These are phyloP conservation scores for Oeneis ivallda DNA, from an alignment of 2,888 invertebrate genomes.

Conservation along the genomic window DNA sequence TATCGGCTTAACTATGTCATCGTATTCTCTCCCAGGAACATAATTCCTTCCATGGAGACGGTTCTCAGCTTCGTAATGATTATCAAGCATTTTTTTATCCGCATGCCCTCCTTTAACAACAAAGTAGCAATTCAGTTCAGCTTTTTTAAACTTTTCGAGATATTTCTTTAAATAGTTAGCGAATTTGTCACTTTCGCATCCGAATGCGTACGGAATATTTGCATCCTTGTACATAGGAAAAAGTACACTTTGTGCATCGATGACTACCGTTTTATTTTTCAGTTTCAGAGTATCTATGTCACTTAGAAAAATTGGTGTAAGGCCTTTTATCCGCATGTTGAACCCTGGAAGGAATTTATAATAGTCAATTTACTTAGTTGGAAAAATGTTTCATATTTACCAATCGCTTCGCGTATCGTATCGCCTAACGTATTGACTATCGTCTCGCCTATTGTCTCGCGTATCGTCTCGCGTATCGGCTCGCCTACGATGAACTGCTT, in stretches of 20 bases:
- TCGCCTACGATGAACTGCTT: no score
- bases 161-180: conserved; percentile 43
- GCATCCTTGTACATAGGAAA: conserved; percentile 43
- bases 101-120: conserved; percentile 51
- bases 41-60: conserved; percentile 8
- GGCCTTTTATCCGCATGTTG: conserved; percentile 37
- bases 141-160: conserved; percentile 46
- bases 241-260: conserved; percentile 53
- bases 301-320: conserved; percentile 14
- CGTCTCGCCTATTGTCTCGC: no score
- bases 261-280: conserved; percentile 47
- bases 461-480: no score
- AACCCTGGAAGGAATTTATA: neutral
- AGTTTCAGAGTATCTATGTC: conserved; percentile 30
- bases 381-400: no score
- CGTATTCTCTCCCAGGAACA: neutral
- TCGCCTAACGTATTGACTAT: no score
- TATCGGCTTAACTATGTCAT: conserved; percentile 38
- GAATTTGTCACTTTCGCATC: conserved; percentile 50
- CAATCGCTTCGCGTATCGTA: no score
- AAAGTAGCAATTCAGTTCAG: conserved; percentile 50
- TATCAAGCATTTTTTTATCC: conserved; percentile 37
- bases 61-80: conserved; percentile 9
- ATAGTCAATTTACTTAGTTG: neutral
- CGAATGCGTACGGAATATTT: conserved; percentile 41